phyloP scores from a whole-genome alignment of 2,888 invertebrate species.

The Eurois occulta region DNA sequence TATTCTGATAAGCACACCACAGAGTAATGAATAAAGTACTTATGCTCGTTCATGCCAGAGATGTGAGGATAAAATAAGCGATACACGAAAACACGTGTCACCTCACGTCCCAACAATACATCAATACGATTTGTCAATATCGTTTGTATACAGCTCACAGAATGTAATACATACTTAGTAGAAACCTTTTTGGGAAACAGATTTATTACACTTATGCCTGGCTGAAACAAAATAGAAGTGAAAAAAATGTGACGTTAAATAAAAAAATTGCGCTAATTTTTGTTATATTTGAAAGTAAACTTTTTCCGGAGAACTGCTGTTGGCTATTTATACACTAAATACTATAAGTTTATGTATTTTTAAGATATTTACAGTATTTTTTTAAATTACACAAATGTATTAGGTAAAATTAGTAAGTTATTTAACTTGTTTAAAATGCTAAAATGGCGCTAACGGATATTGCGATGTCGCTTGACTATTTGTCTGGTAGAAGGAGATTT shows the following conservation, averaged over 20 bases:
- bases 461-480: no score
- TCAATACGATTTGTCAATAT: constrained; percentile 57
- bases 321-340: no score
- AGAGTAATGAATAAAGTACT: constrained; percentile 32
- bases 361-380: no score
- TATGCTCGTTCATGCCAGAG: constrained; percentile 25
- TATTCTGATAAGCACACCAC: neutral
- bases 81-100: constrained; percentile 24
- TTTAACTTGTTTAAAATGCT: no score
- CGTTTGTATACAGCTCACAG: constrained; percentile 30
- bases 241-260: neutral
- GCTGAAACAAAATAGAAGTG: neutral
- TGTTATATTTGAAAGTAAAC: neutral
- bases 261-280: neutral
- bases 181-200: neutral
- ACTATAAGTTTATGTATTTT: no score
- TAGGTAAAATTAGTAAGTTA: no score
- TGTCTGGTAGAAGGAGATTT: no score
- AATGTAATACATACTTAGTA: constrained; percentile 23
- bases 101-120: constrained; percentile 47
- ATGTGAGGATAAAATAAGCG: constrained; percentile 33
- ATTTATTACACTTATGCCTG: constrained; percentile 22
- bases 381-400: no score
- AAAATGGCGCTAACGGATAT: no score
- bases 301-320: neutral